Conservation (phyloP, 1,140 invertebrate genomes). For the Nylanderia fulva region DNA sequence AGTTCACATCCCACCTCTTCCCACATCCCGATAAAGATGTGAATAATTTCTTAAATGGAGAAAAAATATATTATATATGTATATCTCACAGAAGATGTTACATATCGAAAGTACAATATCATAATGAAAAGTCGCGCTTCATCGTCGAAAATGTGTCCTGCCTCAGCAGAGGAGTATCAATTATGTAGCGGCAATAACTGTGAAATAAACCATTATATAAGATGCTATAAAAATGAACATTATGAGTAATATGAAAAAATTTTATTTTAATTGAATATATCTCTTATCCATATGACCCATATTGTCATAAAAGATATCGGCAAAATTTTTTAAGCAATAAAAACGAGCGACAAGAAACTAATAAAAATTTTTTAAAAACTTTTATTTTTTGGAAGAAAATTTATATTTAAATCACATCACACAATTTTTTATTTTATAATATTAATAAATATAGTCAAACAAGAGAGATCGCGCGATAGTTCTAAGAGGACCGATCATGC, state of each 20-base stretch:
- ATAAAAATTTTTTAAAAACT: background rate
- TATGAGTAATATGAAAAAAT: constrained; percentile 15
- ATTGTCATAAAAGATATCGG: background rate
- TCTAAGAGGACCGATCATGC: background rate
- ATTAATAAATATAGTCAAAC: background rate
- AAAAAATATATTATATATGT: no score
- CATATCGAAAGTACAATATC: constrained; percentile 14
- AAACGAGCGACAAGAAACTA: background rate
- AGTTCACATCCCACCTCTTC: background rate
- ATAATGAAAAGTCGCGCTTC: constrained; percentile 21
- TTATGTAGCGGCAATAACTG: constrained; percentile 17
- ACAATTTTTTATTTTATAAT: constrained; percentile 24
- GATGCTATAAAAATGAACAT: constrained; percentile 4
- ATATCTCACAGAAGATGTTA: constrained; percentile 1
- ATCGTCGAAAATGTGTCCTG: constrained; percentile 7
- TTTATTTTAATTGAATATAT: constrained; percentile 24
- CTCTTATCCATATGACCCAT: background rate
- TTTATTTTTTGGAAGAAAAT: background rate
- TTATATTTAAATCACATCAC: background rate
- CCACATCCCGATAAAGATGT: background rate
- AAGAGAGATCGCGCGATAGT: background rate
- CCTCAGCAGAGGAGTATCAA: background rate
- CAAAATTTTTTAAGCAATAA: background rate
- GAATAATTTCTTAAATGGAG: constrained; percentile 3
- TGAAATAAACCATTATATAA: constrained; percentile 36